phyloP scores from a whole-genome alignment of 2,888 invertebrate genomes.

The Campoplex nolae region DNA sequence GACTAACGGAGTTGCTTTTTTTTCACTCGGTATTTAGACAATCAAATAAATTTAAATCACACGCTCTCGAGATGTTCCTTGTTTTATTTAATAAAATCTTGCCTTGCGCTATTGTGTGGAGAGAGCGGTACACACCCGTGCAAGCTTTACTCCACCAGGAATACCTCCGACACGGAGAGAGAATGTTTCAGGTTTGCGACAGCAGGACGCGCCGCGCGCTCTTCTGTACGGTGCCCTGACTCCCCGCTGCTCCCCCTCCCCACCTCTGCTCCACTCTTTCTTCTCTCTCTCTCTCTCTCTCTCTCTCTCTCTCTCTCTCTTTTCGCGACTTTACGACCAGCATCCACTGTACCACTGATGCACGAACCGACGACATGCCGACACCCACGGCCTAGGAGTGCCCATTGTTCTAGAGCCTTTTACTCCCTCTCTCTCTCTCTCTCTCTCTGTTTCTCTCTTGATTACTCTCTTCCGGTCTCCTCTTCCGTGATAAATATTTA shows the following conservation, averaged over 20 bases:
- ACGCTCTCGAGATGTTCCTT: not conserved
- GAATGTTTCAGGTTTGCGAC: conserved; percentile 43
- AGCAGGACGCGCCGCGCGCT: conserved; percentile 59
- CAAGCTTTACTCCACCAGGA: conserved; percentile 43
- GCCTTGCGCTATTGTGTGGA: conserved; percentile 9
- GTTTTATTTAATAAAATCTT: not conserved
- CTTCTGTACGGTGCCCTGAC: conserved; percentile 21
- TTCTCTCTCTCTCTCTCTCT: conserved; percentile 43
- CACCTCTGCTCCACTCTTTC: conserved; percentile 19
- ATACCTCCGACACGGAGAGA: conserved; percentile 49
- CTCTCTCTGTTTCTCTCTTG: conserved; percentile 8
- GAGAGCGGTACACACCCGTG: conserved; percentile 38
- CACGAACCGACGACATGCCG: conserved; percentile 60
- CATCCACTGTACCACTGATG: conserved; percentile 62
- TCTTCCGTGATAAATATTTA: not conserved
- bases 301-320: conserved; percentile 41
- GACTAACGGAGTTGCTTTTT: not conserved
- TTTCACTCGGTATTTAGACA: not conserved
- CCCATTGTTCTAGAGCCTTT: conserved; percentile 58
- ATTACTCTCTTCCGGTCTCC: not conserved
- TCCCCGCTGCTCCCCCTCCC: conserved; percentile 45
- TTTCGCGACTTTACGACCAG: conserved; percentile 60
- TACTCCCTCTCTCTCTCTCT: conserved; percentile 3
- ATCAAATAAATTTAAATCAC: not conserved
- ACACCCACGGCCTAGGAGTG: conserved; percentile 68